Conservation (phyloP, 2,797 vertebrate genomes). For the Takifugu rubripes region DNA sequence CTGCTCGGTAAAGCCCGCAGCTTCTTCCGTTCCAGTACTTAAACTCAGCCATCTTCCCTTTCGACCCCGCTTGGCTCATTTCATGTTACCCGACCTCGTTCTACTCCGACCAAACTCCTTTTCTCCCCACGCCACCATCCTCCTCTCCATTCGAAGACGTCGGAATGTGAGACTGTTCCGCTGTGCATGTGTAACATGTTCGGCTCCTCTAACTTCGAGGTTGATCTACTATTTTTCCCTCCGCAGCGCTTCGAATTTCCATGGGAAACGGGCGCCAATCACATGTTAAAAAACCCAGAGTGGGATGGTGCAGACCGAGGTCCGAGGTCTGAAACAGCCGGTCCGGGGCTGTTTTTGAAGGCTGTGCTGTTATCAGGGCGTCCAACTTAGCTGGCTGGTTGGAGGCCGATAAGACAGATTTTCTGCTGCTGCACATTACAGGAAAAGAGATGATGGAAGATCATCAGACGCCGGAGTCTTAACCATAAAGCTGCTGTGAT, state of each 20-base stretch:
- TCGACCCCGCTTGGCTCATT: too few relatives aligned
- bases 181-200: not conserved
- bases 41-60: not conserved
- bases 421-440: not conserved
- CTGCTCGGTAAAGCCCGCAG: not conserved
- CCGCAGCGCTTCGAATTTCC: constrained; percentile 5
- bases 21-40: constrained; percentile 12
- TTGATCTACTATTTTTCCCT: too few relatives aligned
- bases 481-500: not conserved
- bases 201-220: not conserved
- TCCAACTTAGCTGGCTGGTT: constrained; percentile 3
- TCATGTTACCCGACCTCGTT: not conserved
- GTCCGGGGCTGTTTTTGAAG: not conserved
- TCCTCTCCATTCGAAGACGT: not conserved
- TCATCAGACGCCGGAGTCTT: not conserved
- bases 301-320: constrained; percentile 3
- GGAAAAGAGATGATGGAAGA: not conserved
- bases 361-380: constrained; percentile 4
- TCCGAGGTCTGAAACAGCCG: not conserved
- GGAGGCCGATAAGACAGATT: constrained; percentile 25
- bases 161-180: constrained; percentile 5
- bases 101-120: not conserved
- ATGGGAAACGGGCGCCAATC: constrained; percentile 27
- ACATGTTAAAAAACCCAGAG: not conserved
- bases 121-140: not conserved